phyloP scores from a whole-genome alignment of 2,888 invertebrate species.

The Teleiodes luculella region DNA sequence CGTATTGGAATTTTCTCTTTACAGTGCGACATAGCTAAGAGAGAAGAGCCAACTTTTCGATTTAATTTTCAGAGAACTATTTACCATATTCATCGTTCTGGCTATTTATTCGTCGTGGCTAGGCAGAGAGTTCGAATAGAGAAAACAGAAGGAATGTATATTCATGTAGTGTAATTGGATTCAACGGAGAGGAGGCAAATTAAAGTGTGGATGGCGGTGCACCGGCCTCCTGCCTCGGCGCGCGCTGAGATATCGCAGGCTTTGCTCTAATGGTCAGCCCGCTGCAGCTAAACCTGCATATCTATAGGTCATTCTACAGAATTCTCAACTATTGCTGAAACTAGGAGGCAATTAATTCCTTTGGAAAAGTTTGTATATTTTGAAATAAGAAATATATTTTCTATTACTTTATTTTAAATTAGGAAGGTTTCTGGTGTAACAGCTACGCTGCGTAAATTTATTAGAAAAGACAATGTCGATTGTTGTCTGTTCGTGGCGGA shows the following conservation, averaged over 20 bases:
- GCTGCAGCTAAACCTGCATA: background rate
- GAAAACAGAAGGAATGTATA: slow-evolving; percentile 42
- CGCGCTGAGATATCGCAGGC: slow-evolving; percentile 1
- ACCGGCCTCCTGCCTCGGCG: too few relatives aligned
- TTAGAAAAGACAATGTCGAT: too few relatives aligned
- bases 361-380: too few relatives aligned
- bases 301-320: background rate
- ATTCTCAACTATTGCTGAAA: too few relatives aligned
- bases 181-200: slow-evolving; percentile 39
- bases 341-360: too few relatives aligned
- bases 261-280: slow-evolving; percentile 6
- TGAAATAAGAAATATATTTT: too few relatives aligned
- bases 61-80: background rate
- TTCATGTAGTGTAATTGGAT: slow-evolving; percentile 51
- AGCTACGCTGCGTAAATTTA: too few relatives aligned
- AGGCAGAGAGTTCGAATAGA: background rate
- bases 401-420: too few relatives aligned
- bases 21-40: background rate
- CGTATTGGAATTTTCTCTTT: background rate
- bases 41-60: background rate
- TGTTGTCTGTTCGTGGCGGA: too few relatives aligned
- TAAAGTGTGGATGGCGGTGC: slow-evolving; percentile 36
- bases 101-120: background rate
- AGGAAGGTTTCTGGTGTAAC: too few relatives aligned
- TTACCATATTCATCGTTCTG: background rate